phyloP scores from a whole-genome alignment of 2,888 invertebrate genomes.

The Chrysolina oricalcia region DNA sequence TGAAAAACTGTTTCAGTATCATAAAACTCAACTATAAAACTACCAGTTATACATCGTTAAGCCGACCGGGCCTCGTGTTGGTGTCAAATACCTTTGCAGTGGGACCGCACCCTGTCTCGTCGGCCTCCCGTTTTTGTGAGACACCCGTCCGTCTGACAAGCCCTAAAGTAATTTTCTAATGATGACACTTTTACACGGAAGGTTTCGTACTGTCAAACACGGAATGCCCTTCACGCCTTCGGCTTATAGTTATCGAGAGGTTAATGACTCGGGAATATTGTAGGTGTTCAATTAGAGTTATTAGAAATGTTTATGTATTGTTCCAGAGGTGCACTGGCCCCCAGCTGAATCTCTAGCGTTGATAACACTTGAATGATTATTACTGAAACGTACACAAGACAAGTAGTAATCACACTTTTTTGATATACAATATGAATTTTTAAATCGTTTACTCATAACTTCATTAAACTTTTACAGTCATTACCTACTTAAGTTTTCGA shows the following conservation, averaged over 20 bases:
- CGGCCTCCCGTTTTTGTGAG: constrained; percentile 18
- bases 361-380: no score
- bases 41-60: not conserved
- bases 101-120: constrained; percentile 45
- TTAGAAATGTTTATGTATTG: not conserved
- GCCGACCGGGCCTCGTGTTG: not conserved
- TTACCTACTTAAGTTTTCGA: no score
- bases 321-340: not conserved
- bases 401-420: no score
- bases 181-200: constrained; percentile 21
- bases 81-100: constrained; percentile 43
- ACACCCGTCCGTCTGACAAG: not conserved
- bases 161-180: constrained; percentile 21
- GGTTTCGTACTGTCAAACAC: constrained; percentile 4
- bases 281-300: constrained; percentile 21
- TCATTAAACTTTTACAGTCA: no score
- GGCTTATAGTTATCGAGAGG: not conserved
- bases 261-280: not conserved
- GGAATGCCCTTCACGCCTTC: constrained; percentile 12
- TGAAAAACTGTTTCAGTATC: not conserved
- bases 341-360: no score
- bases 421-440: no score
- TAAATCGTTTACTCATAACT: no score
- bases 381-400: no score
- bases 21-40: not conserved